Percentiles rank a stretch among this genome's conserved stretches.
Evolutionary conservation across 2,113 vertebrate genomes (phyloP).

Genomic region (Columba janthina): DNA sequence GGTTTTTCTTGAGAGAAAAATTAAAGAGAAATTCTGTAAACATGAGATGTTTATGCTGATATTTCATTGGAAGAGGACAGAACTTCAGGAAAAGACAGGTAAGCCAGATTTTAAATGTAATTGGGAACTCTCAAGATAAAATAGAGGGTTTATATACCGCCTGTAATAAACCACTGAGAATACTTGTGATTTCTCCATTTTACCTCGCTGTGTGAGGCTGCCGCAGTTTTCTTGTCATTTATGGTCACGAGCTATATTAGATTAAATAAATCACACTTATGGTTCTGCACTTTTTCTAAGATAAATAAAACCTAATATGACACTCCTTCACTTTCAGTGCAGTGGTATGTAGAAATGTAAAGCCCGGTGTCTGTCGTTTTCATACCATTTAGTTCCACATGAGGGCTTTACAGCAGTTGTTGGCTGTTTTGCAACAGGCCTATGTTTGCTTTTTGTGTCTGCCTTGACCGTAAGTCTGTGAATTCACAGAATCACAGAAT

Average conservation of each 20-base stretch:
- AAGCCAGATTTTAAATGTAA: background rate
- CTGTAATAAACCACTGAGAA: background rate
- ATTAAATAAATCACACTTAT: background rate
- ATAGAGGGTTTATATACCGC: background rate
- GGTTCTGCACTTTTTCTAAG: background rate
- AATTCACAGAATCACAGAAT: background rate
- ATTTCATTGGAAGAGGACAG: background rate
- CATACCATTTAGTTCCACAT: accelerated
- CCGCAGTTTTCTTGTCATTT: background rate
- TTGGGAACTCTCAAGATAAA: background rate
- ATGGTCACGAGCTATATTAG: background rate
- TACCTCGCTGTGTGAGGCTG: background rate
- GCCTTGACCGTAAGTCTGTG: background rate
- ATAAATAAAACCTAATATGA: background rate
- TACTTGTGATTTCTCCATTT: background rate
- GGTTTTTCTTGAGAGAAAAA: background rate
- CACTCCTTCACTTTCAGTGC: background rate
- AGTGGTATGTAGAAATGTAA: background rate
- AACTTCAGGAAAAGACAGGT: background rate
- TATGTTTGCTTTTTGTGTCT: background rate
- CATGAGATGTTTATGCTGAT: accelerated
- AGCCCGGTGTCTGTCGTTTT: background rate
- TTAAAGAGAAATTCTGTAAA: background rate
- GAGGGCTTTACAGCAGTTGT: background rate
- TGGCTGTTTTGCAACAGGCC: background rate